These are phyloP conservation scores for Rhegmatorhina hoffmannsi DNA, from an alignment of 2,113 vertebrate genomes.

Conservation along the genomic window DNA sequence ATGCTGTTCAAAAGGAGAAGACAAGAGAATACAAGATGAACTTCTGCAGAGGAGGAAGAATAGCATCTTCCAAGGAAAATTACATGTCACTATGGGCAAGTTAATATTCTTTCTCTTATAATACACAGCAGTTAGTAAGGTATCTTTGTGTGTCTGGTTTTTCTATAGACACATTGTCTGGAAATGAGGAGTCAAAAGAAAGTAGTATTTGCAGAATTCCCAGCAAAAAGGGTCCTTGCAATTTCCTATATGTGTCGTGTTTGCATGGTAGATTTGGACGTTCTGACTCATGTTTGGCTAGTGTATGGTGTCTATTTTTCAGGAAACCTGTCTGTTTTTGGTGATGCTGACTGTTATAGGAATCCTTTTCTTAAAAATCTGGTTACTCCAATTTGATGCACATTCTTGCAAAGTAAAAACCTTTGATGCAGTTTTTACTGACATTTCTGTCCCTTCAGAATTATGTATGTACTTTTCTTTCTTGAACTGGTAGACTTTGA, in stretches of 20 bases:
- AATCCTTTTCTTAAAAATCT: not conserved
- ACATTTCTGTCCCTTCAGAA: not conserved
- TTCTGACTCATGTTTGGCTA: not conserved
- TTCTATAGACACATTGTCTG: not conserved
- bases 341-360: not conserved
- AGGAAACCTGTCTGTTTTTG: not conserved
- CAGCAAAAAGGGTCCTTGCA: not conserved
- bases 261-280: fast-evolving
- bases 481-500: not conserved
- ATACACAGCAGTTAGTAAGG: not conserved
- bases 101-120: not conserved
- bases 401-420: not conserved
- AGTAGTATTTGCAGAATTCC: not conserved
- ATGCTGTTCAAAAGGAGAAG: not conserved
- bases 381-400: not conserved
- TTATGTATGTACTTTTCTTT: not conserved
- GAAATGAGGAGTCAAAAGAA: not conserved
- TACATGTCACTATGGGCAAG: not conserved
- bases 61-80: not conserved
- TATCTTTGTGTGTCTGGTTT: not conserved
- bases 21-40: not conserved
- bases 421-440: not conserved
- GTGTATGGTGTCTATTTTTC: not conserved
- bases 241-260: not conserved
- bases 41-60: not conserved